Evolutionary conservation across 1,140 invertebrate species (phyloP).

Genomic region (Halyomorpha halys): DNA sequence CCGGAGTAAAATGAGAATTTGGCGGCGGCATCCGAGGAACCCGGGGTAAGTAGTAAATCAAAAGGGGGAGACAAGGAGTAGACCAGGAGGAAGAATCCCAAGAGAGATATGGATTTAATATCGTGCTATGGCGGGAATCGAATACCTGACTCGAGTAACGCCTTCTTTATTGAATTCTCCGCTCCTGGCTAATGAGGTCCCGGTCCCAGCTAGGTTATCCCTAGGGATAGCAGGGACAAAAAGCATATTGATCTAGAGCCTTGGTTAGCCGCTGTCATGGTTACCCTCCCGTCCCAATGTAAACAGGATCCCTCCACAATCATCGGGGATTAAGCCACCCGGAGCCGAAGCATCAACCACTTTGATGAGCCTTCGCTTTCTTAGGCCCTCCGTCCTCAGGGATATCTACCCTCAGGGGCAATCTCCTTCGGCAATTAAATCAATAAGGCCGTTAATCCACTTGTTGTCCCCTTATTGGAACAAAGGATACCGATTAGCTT

Average conservation of each 20-base stretch:
- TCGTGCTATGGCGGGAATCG: background rate
- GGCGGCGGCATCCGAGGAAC: too few species aligned
- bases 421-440: background rate
- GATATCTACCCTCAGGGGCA: background rate
- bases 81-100: background rate
- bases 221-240: too few species aligned
- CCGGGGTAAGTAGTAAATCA: constrained; percentile 6
- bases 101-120: constrained; percentile 16
- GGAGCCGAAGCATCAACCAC: background rate
- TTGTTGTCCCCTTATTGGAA: too few species aligned
- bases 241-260: too few species aligned
- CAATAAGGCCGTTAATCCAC: background rate
- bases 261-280: too few species aligned
- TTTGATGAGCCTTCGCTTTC: background rate
- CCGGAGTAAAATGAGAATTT: too few species aligned
- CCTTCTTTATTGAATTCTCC: constrained; percentile 11
- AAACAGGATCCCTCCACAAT: background rate
- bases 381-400: background rate
- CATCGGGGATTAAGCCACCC: background rate
- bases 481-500: too few species aligned
- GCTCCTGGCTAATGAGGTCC: too few species aligned
- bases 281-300: too few species aligned
- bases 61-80: background rate
- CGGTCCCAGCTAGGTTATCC: too few species aligned
- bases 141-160: background rate